phyloP scores from a whole-genome alignment of 1,140 invertebrate genomes.

The Limonius californicus region DNA sequence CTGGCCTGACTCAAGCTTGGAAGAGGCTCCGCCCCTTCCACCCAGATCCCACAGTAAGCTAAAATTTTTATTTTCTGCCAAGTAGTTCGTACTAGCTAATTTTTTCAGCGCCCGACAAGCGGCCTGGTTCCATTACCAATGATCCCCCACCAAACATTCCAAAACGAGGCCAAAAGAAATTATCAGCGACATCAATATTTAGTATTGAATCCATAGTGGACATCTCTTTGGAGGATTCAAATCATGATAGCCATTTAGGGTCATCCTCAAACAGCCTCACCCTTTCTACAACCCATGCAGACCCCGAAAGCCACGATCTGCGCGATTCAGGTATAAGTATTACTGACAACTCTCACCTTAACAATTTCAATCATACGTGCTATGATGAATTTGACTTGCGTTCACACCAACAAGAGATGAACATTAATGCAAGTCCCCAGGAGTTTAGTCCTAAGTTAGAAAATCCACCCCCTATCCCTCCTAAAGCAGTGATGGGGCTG shows the following conservation, averaged over 20 bases:
- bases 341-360: slow-evolving; percentile 51
- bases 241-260: slow-evolving; percentile 25
- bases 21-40: slow-evolving; percentile 59
- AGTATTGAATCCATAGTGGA: slow-evolving; percentile 39
- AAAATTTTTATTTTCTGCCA: too few relatives aligned
- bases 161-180: slow-evolving; percentile 55
- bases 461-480: slow-evolving; percentile 57
- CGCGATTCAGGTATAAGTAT: slow-evolving; percentile 56
- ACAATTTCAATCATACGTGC: slow-evolving; percentile 54
- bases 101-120: slow-evolving; percentile 55
- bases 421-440: slow-evolving; percentile 42
- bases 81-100: too few relatives aligned
- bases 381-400: slow-evolving; percentile 57
- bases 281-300: neutral
- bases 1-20: slow-evolving; percentile 55
- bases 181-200: slow-evolving; percentile 39
- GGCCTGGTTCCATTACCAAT: slow-evolving; percentile 46
- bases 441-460: slow-evolving; percentile 43
- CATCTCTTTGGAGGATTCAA: slow-evolving; percentile 47
- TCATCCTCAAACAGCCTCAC: neutral
- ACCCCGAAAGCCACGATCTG: slow-evolving; percentile 47
- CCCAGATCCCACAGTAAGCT: slow-evolving; percentile 58
- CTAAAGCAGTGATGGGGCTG: slow-evolving; percentile 51
- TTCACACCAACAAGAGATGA: slow-evolving; percentile 48
- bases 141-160: slow-evolving; percentile 57